Evolutionary conservation across 2,797 vertebrate genomes (phyloP), one percentile per base, ranked within the genome.

Genomic region (Presbytis comata): DNA sequence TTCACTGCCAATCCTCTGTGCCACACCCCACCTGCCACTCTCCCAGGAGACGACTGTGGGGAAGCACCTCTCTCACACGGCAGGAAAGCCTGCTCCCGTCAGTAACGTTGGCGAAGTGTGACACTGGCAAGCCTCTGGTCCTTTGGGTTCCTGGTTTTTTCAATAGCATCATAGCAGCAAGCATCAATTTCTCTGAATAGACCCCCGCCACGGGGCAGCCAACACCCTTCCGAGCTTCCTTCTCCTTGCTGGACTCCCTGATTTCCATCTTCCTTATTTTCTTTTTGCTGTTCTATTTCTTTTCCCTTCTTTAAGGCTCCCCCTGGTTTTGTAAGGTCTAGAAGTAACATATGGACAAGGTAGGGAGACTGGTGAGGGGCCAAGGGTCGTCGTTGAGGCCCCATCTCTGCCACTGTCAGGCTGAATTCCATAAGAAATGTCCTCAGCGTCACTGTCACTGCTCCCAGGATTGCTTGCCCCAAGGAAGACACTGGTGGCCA

Each of bases 181-280:
- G 8, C 5, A 2, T 0, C 1, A 0, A 6, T 10, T 10, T 41
- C 46, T 70, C 44, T 39, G 39, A 36, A 33, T 0, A 0, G 0
- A n/a, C 16, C 9, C 17, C 6, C 2, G 36, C 22, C 4, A 2
- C 33, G 22, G 5, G 8, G 21, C 4, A 4, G 2, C 53, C 3
- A 9, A 0, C 0, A 6, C 3, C 2, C 13, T 33, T 50, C 41
- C 7, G 17, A 6, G 0, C 7, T 8, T 9, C 7, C 19, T 75
- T 2, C 11, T 26, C 13, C 46, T 36, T 53, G 33, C 0, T 19
- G 0, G 39, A 6, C 8, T 48, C 57, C 3, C 4, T 8, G 12
- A 8, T 7, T 28, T 10, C n/a, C 33, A 13, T 33, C 9, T 33
- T 44, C 14, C 11, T 26, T 50, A 13, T 50, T 39, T 70, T 48